Evolutionary conservation across 2,888 invertebrate species (phyloP).

Genomic region (Himalopsyche japonica): DNA sequence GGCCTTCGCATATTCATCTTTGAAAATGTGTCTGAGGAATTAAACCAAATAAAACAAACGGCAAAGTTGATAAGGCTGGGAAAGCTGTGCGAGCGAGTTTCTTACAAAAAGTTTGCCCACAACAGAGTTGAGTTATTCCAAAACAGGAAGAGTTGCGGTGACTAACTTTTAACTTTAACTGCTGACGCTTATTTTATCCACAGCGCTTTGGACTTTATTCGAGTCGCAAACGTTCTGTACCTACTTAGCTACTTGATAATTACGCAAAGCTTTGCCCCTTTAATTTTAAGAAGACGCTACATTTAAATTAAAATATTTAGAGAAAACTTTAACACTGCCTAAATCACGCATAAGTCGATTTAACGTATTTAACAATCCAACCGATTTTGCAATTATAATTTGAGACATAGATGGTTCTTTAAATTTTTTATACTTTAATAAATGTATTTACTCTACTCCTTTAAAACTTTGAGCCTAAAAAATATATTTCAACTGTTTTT

Average conservation of each 20-base stretch:
- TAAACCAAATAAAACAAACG: slow-evolving; percentile 1
- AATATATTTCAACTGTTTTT: no score
- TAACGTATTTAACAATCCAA: no score
- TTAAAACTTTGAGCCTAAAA: no score
- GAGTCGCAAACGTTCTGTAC: neutral
- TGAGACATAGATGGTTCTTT: no score
- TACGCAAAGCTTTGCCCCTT: neutral
- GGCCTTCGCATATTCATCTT: neutral
- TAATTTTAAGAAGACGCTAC: no score
- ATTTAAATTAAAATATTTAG: no score
- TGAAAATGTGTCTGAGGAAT: neutral
- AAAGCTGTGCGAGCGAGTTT: neutral
- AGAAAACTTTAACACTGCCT: no score
- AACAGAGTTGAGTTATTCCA: neutral
- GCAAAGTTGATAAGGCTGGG: neutral
- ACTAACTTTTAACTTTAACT: neutral
- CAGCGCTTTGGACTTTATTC: neutral
- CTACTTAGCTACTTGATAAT: neutral
- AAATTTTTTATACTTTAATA: no score
- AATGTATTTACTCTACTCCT: no score
- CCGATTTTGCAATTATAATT: no score
- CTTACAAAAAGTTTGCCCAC: neutral
- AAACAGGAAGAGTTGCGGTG: slow-evolving; percentile 1
- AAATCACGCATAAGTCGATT: no score
- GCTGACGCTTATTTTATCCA: neutral